Evolutionary conservation across 2,888 invertebrate genomes (phyloP), one percentile per base, ranked within the genome.

Genomic region (Lasioglossum vierecki): DNA sequence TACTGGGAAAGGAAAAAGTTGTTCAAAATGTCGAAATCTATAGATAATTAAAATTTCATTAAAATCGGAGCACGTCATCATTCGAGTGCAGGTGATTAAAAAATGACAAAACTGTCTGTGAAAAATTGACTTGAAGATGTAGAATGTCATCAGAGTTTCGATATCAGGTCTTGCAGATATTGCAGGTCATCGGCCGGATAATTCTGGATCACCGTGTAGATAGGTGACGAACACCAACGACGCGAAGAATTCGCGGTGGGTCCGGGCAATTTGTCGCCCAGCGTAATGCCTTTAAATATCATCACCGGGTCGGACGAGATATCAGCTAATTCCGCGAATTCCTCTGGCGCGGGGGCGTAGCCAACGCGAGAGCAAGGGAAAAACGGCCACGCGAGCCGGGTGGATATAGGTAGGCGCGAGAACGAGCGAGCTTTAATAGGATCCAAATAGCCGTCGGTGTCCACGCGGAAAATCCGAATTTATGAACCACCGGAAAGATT

Each of bases 401-500:
- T 46, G 15, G 15, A 15, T 53, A 22, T 53, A 22, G 53, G 53
- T 22, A 53, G 53, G 53, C 53, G 60, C 5, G 60, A 60, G 60
- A 13, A 26, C 13, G 60, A 26, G 30, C 71, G 77, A 71, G 84
- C 30, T 88, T 90, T 91, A 91, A 91, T 88, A 88, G 85, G 83
- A 91, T 82, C 83, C 71, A 81, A 91, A 91, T 89, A 87, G 78
- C 76, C 79, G 85, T 79, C 77, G 80, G 77, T 90, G 86, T 87
- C 80, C 87, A 81, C 78, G 79, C 74, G 80, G 87, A 80, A 90
- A 88, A 91, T 88, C 88, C 91, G 84, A 89, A 91, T 91, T 91
- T 91, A 91, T 90, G 91, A 88, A 91, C 87, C 87, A 75, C 75
- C 76, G 86, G 86, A 85, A 83, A 88, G 85, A 87, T 91, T 92